Conservation (phyloP, 2,888 invertebrate species). For the Brachycybe producta region DNA sequence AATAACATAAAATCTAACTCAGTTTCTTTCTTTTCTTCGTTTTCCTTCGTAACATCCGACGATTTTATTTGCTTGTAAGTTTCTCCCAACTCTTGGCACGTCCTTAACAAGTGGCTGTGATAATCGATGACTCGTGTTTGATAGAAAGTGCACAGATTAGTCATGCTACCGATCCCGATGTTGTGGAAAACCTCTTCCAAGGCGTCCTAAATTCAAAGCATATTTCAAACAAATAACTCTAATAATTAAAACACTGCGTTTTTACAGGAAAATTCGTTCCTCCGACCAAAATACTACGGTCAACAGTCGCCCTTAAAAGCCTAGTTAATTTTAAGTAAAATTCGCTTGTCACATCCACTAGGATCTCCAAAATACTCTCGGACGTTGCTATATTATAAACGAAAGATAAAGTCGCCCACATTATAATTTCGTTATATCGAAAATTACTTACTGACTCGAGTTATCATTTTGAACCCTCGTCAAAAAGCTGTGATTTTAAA, state of each 20-base stretch:
- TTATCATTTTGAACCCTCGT: too few relatives aligned
- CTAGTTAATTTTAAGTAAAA: slow-evolving; percentile 39
- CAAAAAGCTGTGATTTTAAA: background rate
- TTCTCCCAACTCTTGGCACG: slow-evolving; percentile 29
- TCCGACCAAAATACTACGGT: slow-evolving; percentile 38
- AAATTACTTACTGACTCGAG: too few relatives aligned
- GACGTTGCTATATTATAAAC: slow-evolving; percentile 13
- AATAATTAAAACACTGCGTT: background rate
- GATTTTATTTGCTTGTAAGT: slow-evolving; percentile 27
- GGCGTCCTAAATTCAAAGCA: slow-evolving; percentile 38
- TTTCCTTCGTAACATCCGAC: slow-evolving; percentile 10
- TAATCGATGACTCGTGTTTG: slow-evolving; percentile 35
- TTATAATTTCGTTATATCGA: too few relatives aligned
- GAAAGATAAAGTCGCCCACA: background rate
- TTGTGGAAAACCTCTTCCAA: slow-evolving; percentile 48
- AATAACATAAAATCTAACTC: too few relatives aligned
- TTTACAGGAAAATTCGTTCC: slow-evolving; percentile 31
- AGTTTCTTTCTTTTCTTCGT: background rate
- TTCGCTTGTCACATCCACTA: slow-evolving; percentile 26
- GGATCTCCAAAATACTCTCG: slow-evolving; percentile 12
- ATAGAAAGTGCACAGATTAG: slow-evolving; percentile 45
- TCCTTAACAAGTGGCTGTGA: slow-evolving; percentile 30
- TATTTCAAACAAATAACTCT: background rate
- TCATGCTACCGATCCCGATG: slow-evolving; percentile 46
- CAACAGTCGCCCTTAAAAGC: slow-evolving; percentile 41